phyloP scores from a whole-genome alignment of 2,113 vertebrate genomes.

The Hippocampus comes region DNA sequence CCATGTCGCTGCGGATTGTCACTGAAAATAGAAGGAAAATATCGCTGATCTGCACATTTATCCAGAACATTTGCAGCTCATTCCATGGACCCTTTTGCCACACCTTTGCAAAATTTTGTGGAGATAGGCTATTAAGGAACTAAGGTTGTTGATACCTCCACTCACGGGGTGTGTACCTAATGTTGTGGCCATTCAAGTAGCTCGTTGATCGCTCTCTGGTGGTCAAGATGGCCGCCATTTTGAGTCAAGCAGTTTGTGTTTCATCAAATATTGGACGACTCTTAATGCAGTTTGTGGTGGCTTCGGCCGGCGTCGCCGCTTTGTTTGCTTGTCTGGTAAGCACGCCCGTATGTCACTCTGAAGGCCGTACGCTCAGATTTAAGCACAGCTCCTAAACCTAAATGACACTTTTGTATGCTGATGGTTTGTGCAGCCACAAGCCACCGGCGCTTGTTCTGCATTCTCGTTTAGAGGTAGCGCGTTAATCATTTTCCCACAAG shows the following conservation, averaged over 20 bases:
- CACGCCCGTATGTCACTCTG: neutral
- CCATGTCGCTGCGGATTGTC: too few relatives aligned
- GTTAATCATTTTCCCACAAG: neutral
- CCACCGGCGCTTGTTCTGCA: constrained; percentile 4
- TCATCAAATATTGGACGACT: constrained; percentile 41
- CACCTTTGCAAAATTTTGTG: too few relatives aligned
- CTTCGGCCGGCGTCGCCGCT: constrained; percentile 26
- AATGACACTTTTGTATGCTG: constrained; percentile 5
- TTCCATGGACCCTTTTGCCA: too few relatives aligned
- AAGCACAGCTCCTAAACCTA: constrained; percentile 8
- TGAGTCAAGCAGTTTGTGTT: constrained; percentile 43
- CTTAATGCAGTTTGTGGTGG: constrained; percentile 50
- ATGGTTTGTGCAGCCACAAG: constrained; percentile 5
- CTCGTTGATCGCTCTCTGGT: neutral
- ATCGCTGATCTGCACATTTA: too few relatives aligned
- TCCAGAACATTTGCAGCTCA: too few relatives aligned
- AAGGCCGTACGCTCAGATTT: constrained; percentile 18
- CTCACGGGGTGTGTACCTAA: too few relatives aligned
- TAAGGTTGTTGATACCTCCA: too few relatives aligned
- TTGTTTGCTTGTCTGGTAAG: constrained; percentile 19
- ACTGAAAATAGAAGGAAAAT: too few relatives aligned
- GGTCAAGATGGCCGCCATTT: constrained; percentile 33
- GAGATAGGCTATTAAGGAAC: too few relatives aligned
- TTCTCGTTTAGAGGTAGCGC: neutral
- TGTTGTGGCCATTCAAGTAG: too few relatives aligned